Evolutionary conservation across 1,140 invertebrate genomes (phyloP), one percentile per base, ranked within the genome.

Genomic region (Oryzaephilus surinamensis): DNA sequence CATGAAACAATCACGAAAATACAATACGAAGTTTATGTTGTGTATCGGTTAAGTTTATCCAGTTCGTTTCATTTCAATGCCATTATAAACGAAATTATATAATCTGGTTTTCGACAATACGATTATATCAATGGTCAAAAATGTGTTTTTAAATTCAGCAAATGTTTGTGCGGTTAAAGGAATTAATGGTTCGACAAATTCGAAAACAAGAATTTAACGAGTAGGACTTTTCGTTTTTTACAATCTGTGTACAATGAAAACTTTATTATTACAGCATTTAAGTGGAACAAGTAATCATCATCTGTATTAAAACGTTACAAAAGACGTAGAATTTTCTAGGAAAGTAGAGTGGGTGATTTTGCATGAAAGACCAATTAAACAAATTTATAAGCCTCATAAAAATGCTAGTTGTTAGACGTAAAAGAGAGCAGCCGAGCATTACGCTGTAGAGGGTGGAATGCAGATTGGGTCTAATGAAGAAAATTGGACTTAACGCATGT

Each of bases 401-500:
- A 56, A 57, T 49, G 47, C 42, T 46, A 43, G 45, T 44, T 48
- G 51, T 51, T 39, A 43, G 45, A 44, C 43, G 45, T 39, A 35
- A 35, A 48, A 40, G 43, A 36, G 41, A 45, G 45, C 50, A 48
- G 38, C 43, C 30, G 35, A 46, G 47, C 50, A 41, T 47, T 35
- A 30, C 41, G 34, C n/a, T n/a, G n/a, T n/a, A n/a, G 41, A 33
- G 44, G 46, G 43, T 41, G 32, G 52, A 50, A 57, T 55, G 55
- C 48, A 55, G 56, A 58, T 58, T 49, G 47, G 38, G 36, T 46
- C 52, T 58, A 57, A 58, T 57, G 52, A 55, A 50, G 39, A 48
- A 54, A 57, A 58, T 57, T 58, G 56, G 54, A 49, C 50, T 56
- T 55, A 53, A 52, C 52, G 56, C 56, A 53, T 58, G 42, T 52